Evolutionary conservation across 2,888 invertebrate genomes (phyloP), one percentile per base, ranked within the genome.

Genomic region (Drosophila seclusa): DNA sequence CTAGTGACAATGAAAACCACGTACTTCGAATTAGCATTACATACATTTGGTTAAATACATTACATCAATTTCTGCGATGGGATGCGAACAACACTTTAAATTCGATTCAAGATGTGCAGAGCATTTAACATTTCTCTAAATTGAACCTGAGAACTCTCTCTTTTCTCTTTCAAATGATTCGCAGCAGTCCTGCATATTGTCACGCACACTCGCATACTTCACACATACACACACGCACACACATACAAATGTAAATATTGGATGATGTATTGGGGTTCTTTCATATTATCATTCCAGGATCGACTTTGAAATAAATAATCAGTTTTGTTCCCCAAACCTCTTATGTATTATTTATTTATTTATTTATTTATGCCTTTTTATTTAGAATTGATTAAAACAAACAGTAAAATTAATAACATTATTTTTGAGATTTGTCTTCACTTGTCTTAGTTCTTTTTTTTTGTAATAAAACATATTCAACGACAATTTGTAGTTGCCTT

Each of bases 171-270:
- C 61, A 48, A 67, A 68, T 55, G 55, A 48, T 36, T 54, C 16
- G 32, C 34, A 54, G 53, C 29, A 53, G 62, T 72, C 61, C 72
- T 71, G 82, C 89, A 89, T 89, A 82, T 68, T 84, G 76, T 73
- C 87, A 89, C 89, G 89, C 85, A 76, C 70, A 67, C 57, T n/a
- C 58, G 31, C 73, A 63, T 50, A 61, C 55, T 57, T 62, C 40
- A 49, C 32, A 61, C 55, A 40, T 60, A 6, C 54, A 60, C 59
- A 38, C 53, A 69, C 42, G 32, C 55, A 38, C 57, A 64, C 38
- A 63, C 8, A 57, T 24, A 40, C 0, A 50, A 1, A 63, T 4
- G 38, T 21, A 34, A 16, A 50, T 6, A 45, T 31, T 54, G 6
- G 21, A 38, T 11, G 21, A 36, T 24, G 8, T 13, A 57, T 58